Percentiles rank a stretch among this genome's conserved stretches.
These are phyloP conservation scores for Seriola aureovittata DNA, from an alignment of 2,113 vertebrate species.

Conservation along the genomic window DNA sequence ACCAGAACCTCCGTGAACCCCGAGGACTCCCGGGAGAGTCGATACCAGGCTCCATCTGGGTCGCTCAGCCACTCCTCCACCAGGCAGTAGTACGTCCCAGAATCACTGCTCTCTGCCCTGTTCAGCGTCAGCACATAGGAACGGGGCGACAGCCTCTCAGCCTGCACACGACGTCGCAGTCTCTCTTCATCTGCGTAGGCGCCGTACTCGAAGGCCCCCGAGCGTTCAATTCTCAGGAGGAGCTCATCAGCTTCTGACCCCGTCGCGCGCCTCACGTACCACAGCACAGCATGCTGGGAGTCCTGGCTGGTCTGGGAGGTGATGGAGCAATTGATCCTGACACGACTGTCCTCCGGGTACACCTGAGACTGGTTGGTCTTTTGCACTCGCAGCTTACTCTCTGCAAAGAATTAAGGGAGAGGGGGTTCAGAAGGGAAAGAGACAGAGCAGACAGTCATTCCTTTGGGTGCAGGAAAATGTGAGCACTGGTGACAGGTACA, in stretches of 20 bases:
- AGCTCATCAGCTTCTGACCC: constrained; percentile 89
- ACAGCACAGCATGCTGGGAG: constrained; percentile 93
- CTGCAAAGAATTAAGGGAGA: constrained; percentile 75
- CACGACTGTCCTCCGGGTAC: constrained; percentile 91
- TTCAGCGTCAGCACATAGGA: constrained; percentile 94
- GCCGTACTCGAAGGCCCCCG: constrained; percentile 91
- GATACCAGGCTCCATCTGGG: constrained; percentile 91
- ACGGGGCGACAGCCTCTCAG: constrained; percentile 88
- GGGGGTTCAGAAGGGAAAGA: neutral
- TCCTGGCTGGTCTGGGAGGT: constrained; percentile 91
- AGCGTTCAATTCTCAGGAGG: constrained; percentile 93
- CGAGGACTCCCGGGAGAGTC: constrained; percentile 89
- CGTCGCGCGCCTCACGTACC: constrained; percentile 89
- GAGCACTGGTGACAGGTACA: constrained; percentile 62
- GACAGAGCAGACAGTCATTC: constrained; percentile 48
- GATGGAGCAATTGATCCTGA: constrained; percentile 92
- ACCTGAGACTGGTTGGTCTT: constrained; percentile 92
- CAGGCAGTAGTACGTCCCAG: constrained; percentile 95
- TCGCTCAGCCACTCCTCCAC: constrained; percentile 97
- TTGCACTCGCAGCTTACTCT: constrained; percentile 92
- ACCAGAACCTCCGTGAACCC: constrained; percentile 91
- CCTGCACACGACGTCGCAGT: constrained; percentile 91
- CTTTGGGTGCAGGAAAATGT: constrained; percentile 45
- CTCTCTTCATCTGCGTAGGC: constrained; percentile 93
- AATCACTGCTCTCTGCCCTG: constrained; percentile 91